Evolutionary conservation across 2,113 vertebrate species (phyloP).

Genomic region (Sebastes schlegelii): DNA sequence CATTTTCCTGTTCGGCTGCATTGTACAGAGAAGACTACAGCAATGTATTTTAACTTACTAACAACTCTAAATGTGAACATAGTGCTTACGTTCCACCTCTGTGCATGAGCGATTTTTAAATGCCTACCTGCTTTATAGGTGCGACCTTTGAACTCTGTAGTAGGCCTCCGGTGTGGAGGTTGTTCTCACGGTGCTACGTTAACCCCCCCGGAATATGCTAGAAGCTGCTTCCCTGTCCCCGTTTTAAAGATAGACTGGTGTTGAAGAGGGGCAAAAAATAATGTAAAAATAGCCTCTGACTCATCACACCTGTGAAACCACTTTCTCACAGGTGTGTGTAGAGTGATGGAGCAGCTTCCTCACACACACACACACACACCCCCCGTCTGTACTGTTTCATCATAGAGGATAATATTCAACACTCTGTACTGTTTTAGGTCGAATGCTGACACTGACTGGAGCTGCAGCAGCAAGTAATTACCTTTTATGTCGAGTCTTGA

Average conservation of each 20-base stretch:
- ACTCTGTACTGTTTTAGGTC: conserved; percentile 10
- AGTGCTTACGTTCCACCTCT: conserved; percentile 60
- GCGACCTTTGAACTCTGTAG: conserved; percentile 29
- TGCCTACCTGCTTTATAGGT: conserved; percentile 27
- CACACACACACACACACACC: conserved; percentile 5
- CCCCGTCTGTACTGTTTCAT: background rate
- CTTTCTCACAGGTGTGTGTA: conserved; percentile 30
- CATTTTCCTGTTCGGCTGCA: conserved; percentile 19
- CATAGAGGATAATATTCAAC: background rate
- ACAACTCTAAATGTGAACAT: conserved; percentile 64
- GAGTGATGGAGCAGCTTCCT: conserved; percentile 24
- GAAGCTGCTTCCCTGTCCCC: conserved; percentile 51
- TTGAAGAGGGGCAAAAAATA: background rate
- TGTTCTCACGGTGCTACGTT: conserved; percentile 74
- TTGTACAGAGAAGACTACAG: conserved; percentile 41
- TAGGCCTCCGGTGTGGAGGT: conserved; percentile 41
- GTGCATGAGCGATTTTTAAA: conserved; percentile 49
- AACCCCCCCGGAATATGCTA: conserved; percentile 62
- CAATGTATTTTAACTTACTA: conserved; percentile 47
- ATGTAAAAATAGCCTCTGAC: conserved; percentile 56
- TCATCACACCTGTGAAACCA: conserved; percentile 44
- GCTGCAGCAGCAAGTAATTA: conserved; percentile 40
- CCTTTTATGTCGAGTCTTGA: conserved; percentile 18
- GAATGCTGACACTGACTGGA: conserved; percentile 30
- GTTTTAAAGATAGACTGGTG: conserved; percentile 39